Conservation (phyloP, 2,888 invertebrate species). For the Mystacides longicornis region DNA sequence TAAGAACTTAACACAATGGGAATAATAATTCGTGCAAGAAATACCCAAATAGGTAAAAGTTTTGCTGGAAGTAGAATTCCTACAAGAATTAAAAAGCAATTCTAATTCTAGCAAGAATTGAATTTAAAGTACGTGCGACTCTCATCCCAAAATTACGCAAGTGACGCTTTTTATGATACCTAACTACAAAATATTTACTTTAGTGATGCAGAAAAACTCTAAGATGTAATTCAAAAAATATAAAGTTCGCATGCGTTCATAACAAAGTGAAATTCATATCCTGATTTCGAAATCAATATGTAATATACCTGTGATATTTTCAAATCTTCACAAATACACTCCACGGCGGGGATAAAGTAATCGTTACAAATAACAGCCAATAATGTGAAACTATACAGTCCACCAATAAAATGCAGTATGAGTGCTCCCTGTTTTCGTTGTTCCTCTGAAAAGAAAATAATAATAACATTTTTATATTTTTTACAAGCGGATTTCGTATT, state of each 20-base stretch:
- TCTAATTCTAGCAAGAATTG: no score
- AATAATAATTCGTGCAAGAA: no score
- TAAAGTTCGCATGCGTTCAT: background rate
- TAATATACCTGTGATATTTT: conserved; percentile 59
- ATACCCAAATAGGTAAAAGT: no score
- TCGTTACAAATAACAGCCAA: conserved; percentile 87
- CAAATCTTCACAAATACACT: conserved; percentile 75
- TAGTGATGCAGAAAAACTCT: no score
- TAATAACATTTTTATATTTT: background rate
- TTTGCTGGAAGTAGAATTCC: no score
- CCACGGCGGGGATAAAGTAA: conserved; percentile 85
- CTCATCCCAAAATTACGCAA: no score
- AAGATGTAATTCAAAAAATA: no score
- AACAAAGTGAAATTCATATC: background rate
- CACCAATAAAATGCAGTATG: conserved; percentile 65
- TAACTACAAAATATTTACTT: no score
- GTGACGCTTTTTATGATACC: no score
- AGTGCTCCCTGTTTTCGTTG: conserved; percentile 70
- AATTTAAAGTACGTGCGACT: no score
- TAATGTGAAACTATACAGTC: conserved; percentile 77
- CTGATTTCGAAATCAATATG: background rate
- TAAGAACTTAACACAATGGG: no score
- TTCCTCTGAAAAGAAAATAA: conserved; percentile 36
- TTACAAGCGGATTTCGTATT: background rate
- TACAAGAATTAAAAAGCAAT: no score